Evolutionary conservation across 2,888 invertebrate species (phyloP).

Genomic region (Drosophila antonietae): DNA sequence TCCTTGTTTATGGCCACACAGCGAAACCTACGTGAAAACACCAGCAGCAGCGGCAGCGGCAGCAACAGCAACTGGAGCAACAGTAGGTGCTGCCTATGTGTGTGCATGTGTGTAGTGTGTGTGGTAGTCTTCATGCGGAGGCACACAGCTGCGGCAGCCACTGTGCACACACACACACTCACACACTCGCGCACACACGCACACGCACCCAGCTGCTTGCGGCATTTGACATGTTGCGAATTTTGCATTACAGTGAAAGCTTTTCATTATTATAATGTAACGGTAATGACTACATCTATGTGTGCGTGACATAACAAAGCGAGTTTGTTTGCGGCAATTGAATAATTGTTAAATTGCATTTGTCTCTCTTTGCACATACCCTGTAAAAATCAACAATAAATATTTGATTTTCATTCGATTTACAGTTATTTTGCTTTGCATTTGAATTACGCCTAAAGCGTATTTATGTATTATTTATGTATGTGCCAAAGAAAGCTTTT

Average conservation of each 20-base stretch:
- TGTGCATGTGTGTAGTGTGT: background rate
- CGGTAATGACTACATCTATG: conserved; percentile 27
- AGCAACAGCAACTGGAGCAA: conserved; percentile 39
- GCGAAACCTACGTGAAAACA: conserved; percentile 40
- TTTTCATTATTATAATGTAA: conserved; percentile 60
- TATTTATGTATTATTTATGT: background rate
- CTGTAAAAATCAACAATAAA: conserved; percentile 1
- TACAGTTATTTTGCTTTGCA: background rate
- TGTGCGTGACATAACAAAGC: conserved; percentile 9
- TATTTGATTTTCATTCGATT: background rate
- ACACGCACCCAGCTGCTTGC: conserved; percentile 14
- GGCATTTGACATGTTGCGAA: conserved; percentile 48
- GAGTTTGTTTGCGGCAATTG: conserved; percentile 22
- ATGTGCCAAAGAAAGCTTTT: background rate
- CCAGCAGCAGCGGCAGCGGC: conserved; percentile 10
- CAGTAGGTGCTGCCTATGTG: background rate
- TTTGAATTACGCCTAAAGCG: background rate
- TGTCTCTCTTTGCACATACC: conserved; percentile 3
- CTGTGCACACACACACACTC: conserved; percentile 10
- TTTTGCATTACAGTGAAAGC: conserved; percentile 59
- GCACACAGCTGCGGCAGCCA: conserved; percentile 31
- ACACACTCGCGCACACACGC: conserved; percentile 24
- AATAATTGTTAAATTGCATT: conserved; percentile 21
- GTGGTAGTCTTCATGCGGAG: conserved; percentile 13
- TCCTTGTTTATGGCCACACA: conserved; percentile 65